A percentile compares a stretch with the other conserved stretches of the same genome.
Conservation (phyloP, 2,113 vertebrate genomes). For the Oceanites oceanicus region DNA sequence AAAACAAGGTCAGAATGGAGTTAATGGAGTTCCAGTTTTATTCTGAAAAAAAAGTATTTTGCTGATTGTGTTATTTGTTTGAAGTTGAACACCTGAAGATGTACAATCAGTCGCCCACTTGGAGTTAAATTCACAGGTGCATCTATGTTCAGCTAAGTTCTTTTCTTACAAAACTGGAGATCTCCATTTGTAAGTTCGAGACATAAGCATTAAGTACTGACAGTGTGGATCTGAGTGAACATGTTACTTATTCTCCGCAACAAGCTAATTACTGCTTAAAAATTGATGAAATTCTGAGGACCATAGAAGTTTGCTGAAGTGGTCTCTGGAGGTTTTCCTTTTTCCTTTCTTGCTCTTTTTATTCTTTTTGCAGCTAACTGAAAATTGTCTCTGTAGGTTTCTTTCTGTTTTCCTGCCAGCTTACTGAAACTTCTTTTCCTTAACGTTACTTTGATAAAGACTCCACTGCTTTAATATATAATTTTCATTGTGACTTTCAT, state of each 20-base stretch:
- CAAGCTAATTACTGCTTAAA: neutral
- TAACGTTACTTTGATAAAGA: slow-evolving; percentile 3
- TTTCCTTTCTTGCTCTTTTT: neutral
- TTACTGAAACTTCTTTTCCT: neutral
- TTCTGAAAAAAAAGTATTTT: neutral
- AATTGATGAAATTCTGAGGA: neutral
- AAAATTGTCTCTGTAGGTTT: neutral
- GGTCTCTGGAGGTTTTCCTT: neutral
- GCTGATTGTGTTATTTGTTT: neutral
- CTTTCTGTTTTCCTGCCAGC: neutral
- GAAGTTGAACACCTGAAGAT: neutral
- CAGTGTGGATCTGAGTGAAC: neutral
- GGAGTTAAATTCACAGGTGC: neutral
- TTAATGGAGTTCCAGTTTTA: neutral
- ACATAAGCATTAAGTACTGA: no score
- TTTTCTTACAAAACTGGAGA: neutral
- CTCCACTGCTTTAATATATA: neutral
- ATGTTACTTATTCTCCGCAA: neutral
- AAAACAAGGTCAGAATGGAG: neutral
- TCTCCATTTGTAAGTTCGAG: neutral
- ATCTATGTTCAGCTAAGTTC: neutral
- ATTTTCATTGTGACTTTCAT: slow-evolving; percentile 51
- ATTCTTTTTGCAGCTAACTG: neutral
- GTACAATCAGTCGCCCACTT: neutral
- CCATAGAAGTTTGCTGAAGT: neutral